Conservation (phyloP, 2,113 vertebrate species). For the Corydoras maculifer region DNA sequence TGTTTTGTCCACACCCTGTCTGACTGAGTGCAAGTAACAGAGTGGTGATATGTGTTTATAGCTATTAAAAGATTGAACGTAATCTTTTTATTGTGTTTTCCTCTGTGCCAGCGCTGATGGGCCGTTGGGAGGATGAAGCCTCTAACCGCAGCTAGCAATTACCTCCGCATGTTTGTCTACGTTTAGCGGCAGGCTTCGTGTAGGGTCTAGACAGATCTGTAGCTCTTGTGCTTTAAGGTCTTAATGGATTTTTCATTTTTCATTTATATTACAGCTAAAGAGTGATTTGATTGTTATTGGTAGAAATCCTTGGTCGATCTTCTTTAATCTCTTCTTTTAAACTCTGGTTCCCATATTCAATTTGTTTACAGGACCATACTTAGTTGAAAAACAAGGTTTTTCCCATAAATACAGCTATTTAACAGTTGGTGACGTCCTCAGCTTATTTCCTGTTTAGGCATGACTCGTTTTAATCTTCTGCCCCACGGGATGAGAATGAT, state of each 20-base stretch:
- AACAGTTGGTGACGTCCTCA: constrained; percentile 3
- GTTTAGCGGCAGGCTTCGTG: background rate
- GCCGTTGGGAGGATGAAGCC: background rate
- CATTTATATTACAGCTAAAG: background rate
- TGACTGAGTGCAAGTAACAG: background rate
- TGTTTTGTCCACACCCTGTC: background rate
- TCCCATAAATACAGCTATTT: background rate
- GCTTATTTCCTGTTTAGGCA: constrained; percentile 46
- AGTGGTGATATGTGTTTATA: background rate
- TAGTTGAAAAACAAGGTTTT: no score
- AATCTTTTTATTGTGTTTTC: background rate
- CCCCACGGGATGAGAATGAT: constrained; percentile 49
- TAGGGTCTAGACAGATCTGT: constrained; percentile 19
- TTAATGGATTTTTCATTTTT: background rate
- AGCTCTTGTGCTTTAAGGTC: background rate
- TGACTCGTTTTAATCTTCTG: constrained; percentile 44
- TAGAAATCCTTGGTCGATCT: no score
- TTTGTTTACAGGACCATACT: no score
- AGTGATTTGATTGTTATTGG: background rate
- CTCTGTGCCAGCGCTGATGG: background rate
- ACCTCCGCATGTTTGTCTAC: constrained; percentile 17
- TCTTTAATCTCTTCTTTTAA: no score
- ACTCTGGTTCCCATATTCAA: no score
- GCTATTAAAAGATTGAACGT: constrained; percentile 13
- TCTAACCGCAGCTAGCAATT: constrained; percentile 16